Base-by-base conservation (phyloP, 2,888 invertebrate species). In the Caradrina clavipalpis region DNA sequence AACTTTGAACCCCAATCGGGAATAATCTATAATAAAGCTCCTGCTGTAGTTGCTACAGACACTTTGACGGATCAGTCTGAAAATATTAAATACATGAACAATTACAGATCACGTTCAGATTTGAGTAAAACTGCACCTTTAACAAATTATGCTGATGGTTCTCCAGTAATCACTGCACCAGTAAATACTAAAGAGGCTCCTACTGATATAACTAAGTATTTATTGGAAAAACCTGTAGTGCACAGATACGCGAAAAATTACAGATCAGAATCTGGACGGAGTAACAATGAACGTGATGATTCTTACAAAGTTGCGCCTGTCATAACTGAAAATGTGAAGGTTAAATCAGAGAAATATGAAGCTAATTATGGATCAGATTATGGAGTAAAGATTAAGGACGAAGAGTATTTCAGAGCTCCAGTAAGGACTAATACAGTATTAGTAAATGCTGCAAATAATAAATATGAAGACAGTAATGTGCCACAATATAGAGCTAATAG, bases 131-230 rank as follows among this genome's bases (percentile, higher is more conserved):
- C 50, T 31, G 53, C 15, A 55, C 39, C 51, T 47, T 21, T 49
- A 22, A 56, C 21, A 61, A 62, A 56, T 45, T 53, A 71, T 19
- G 66, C 77, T 26, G 35, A 73, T 57, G 59, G 17, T 13, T 1
- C 35, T n/a, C 0, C 56, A 3, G 26, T 13, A 7, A 47, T 31
- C 47, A 7, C 39, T 17, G 39, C 8, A 19, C 49, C 39, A 60
- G 35, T 49, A 22, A 66, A 60, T 60, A 59, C 42, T 21, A 54
- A 76, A 45, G 65, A 75, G 53, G 57, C 39, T 47, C 19, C 67
- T 51, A 5, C 50, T 47, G 19, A 2, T 0, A 21, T 10, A 13
- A 22, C 0, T 11, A 22, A 45, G n/a, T 13, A 0, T 45, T 35
- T 45, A 6, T 7, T 45, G 1, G 21, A 54, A 8, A 67, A 10